Conservation (phyloP, 2,797 vertebrate species). For the Ctenopoma kingsleyae region DNA sequence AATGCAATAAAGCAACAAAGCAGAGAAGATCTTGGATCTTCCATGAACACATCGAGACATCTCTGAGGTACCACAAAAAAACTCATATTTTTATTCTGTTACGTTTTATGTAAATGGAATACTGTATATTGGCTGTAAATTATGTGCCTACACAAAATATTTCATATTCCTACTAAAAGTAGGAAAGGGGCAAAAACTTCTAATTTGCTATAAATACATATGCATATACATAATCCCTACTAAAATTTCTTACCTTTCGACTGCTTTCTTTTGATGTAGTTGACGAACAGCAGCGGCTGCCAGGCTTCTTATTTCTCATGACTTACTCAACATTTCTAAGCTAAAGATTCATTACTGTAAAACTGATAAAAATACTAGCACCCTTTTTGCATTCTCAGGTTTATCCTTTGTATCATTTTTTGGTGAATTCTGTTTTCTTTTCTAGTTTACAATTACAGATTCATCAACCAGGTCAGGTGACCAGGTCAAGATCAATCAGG, state of each 20-base stretch:
- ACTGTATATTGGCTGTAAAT: slow-evolving; percentile 4
- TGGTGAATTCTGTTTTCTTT: neutral
- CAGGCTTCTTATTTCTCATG: neutral
- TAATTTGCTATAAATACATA: slow-evolving; percentile 20
- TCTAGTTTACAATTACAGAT: slow-evolving; percentile 48
- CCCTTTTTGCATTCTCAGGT: neutral
- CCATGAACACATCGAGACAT: slow-evolving; percentile 22
- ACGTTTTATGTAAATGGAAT: neutral
- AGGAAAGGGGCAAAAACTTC: neutral
- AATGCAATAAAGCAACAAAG: neutral
- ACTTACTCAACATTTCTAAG: slow-evolving; percentile 7
- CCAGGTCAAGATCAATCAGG: slow-evolving; percentile 72
- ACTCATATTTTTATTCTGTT: slow-evolving; percentile 18
- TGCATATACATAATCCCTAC: slow-evolving; percentile 13
- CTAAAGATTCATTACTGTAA: neutral
- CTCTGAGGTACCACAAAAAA: slow-evolving; percentile 21
- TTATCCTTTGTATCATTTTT: neutral
- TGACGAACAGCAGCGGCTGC: slow-evolving; percentile 9
- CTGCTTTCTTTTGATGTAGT: slow-evolving; percentile 18
- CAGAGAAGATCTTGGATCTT: slow-evolving; percentile 1
- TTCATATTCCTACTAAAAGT: neutral
- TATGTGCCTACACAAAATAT: neutral
- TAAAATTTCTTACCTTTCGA: slow-evolving; percentile 25
- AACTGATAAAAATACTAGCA: neutral
- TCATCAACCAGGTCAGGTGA: slow-evolving; percentile 70